These are phyloP conservation scores for Ethmia dodecea DNA, from an alignment of 2,888 invertebrate species.

Conservation along the genomic window DNA sequence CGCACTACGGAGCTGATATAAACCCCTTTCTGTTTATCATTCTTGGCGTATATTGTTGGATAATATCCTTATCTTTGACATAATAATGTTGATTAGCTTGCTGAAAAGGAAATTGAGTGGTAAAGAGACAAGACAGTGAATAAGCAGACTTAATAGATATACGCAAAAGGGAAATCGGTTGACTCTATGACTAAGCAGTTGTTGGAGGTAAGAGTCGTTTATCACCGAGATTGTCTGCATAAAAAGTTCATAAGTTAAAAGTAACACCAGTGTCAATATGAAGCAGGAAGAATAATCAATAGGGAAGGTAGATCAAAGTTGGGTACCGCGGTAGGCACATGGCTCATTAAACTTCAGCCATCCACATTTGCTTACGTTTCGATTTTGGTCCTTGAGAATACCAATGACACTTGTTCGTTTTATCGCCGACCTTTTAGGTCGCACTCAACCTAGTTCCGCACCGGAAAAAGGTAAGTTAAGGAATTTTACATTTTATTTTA, in stretches of 20 bases:
- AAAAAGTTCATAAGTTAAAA: too few relatives aligned
- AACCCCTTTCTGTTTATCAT: conserved; percentile 24
- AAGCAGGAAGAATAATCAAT: too few relatives aligned
- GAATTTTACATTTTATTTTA: conserved; percentile 14
- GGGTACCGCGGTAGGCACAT: conserved; percentile 39
- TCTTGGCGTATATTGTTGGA: conserved; percentile 2
- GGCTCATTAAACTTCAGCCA: conserved; percentile 59
- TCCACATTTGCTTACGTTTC: conserved; percentile 59
- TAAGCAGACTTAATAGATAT: too few relatives aligned
- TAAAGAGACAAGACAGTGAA: too few relatives aligned
- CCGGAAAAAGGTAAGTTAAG: conserved; percentile 10
- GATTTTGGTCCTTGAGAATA: conserved; percentile 39
- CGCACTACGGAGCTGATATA: conserved; percentile 32
- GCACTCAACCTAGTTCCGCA: conserved; percentile 36
- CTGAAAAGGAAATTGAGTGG: too few relatives aligned
- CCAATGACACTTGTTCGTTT: conserved; percentile 57
- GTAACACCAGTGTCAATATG: too few relatives aligned
- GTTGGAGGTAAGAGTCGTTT: too few relatives aligned
- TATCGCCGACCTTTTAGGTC: conserved; percentile 49
- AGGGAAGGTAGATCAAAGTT: conserved; percentile 43
- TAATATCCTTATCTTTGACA: too few relatives aligned
- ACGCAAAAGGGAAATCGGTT: too few relatives aligned
- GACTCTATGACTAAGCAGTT: too few relatives aligned
- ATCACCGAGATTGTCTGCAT: too few relatives aligned
- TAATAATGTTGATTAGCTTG: too few relatives aligned